Base-by-base conservation (phyloP, 2,113 vertebrate species). In the Bos indicus region DNA sequence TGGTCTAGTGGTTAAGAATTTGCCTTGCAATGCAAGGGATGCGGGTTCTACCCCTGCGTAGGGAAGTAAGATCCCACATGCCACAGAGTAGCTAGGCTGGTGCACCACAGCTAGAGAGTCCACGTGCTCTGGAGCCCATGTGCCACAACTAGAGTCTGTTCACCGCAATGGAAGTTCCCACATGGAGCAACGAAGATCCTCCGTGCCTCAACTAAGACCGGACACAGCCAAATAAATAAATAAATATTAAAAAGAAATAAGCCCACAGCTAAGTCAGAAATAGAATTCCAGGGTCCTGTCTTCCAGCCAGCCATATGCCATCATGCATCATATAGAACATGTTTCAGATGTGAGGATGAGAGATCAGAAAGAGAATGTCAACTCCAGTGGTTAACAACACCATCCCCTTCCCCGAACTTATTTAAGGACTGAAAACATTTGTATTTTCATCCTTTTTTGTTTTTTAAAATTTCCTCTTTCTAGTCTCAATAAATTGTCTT, bases 391-490 rank as follows among this genome's bases (percentile, higher is more conserved):
- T 71, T 85, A 78, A 88, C 64, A 40, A n/a, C 36, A 46, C 43
- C 16, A 28, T 88, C 88, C 97, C 97, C 51, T 97, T 95, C 85
- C 82, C 93, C 94, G 36, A 60, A 84, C 96, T 97, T 93, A 84
- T 86, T 97, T 97, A 90, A 97, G 81, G 92, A 86, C 83, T 85
- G 97, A 90, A 97, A 96, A 87, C 74, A 84, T 86, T 97, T 98
- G 33, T 97, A 81, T 97, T 87, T 88, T 97, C 92, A 96, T 97
- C 86, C 95, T 96, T 97, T 67, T 36, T 36, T 13, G 12, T 84
- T 46, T 46, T 96, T 88, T 71, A 91, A 82, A 87, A 96, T 98
- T 96, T 98, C 74, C 13, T 96, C 84, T 98, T 98, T 98, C 97
- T 97, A 90, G 57, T 93, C 96, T 96, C 90, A 90, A 21, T 96